These are phyloP conservation scores for Colletes latitarsis DNA, from an alignment of 1,140 invertebrate species.

Conservation along the genomic window DNA sequence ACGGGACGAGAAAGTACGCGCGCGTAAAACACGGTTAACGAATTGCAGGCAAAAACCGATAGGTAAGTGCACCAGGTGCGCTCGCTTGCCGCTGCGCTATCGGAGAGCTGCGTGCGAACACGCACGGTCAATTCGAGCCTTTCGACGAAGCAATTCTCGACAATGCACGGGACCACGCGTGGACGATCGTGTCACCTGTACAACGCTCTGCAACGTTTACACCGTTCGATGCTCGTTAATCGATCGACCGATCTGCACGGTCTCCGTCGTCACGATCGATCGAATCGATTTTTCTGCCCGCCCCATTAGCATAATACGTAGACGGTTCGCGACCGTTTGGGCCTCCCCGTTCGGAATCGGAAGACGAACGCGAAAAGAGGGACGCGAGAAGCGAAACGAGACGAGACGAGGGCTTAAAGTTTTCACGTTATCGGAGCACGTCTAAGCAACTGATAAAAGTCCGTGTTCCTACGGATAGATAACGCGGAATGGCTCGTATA, in stretches of 20 bases:
- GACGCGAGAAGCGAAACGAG: conserved; percentile 43
- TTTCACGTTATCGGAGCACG: conserved; percentile 73
- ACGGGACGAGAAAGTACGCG: not conserved
- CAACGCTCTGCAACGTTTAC: too few species aligned
- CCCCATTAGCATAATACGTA: too few species aligned
- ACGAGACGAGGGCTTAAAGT: conserved; percentile 58
- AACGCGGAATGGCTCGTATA: conserved; percentile 76
- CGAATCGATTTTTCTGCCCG: not conserved
- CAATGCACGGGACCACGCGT: too few species aligned
- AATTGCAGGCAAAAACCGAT: conserved; percentile 29
- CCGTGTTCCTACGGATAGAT: conserved; percentile 75
- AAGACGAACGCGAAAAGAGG: not conserved
- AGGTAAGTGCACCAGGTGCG: conserved; percentile 41
- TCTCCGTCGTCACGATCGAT: too few species aligned
- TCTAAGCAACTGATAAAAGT: conserved; percentile 81
- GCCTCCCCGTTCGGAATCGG: too few species aligned
- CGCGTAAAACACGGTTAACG: not conserved
- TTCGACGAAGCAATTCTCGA: not conserved
- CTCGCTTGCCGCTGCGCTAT: conserved; percentile 18
- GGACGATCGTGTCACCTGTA: too few species aligned
- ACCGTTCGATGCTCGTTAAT: too few species aligned
- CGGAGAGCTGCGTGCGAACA: conserved; percentile 6
- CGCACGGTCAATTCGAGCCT: too few species aligned
- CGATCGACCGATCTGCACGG: too few species aligned
- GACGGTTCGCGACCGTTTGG: too few species aligned